A percentile compares a stretch with the other conserved stretches of the same genome.
Conservation (phyloP, 2,797 vertebrate genomes). For the Amblyraja radiata region DNA sequence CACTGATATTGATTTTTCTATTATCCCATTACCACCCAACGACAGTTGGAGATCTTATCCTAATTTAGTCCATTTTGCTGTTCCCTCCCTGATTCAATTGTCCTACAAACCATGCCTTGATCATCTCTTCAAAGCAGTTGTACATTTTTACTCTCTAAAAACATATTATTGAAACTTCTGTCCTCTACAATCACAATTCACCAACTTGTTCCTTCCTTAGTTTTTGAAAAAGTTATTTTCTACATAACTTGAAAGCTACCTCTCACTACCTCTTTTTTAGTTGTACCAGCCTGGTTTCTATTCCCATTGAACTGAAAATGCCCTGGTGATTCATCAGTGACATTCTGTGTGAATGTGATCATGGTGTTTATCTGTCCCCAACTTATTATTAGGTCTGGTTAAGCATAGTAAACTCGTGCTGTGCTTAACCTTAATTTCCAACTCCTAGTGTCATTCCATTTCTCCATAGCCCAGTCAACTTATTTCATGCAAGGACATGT, state of each 20-base stretch:
- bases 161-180: background rate
- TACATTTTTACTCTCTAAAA: background rate
- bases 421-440: background rate
- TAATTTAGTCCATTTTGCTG: background rate
- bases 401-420: background rate
- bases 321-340: background rate
- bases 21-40: background rate
- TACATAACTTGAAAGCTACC: too few relatives aligned
- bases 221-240: background rate
- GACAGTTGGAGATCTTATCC: background rate
- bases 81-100: background rate
- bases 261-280: background rate
- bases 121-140: background rate
- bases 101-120: background rate
- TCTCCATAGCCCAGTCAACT: background rate
- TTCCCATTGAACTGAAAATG: background rate
- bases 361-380: background rate
- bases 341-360: constrained; percentile 6
- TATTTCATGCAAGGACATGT: background rate
- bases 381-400: background rate
- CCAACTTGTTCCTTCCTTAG: background rate
- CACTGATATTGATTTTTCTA: background rate
- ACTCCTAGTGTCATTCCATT: background rate
- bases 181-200: background rate
- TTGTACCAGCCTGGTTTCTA: background rate